These are phyloP conservation scores for Clangula hyemalis DNA, from an alignment of 2,797 vertebrate species.

Conservation along the genomic window DNA sequence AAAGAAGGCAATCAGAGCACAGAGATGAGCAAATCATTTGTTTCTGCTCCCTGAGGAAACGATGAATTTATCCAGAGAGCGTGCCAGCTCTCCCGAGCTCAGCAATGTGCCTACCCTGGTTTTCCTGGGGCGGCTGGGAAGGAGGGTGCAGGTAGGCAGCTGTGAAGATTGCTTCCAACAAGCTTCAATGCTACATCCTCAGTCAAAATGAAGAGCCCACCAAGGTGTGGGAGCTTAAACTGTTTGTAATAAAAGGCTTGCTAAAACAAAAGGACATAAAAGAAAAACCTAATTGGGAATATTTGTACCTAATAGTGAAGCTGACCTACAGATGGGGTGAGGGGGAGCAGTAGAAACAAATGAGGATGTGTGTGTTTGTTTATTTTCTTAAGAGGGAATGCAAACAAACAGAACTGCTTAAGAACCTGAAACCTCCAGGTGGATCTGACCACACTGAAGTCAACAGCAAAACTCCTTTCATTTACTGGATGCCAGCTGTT, in stretches of 20 bases:
- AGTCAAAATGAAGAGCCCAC: neutral
- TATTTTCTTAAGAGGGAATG: neutral
- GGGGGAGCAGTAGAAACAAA: neutral
- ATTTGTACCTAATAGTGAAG: neutral
- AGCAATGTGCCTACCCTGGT: neutral
- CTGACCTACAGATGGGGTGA: neutral
- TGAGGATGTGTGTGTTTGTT: neutral
- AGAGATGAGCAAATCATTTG: neutral
- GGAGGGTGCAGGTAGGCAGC: neutral
- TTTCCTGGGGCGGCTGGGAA: neutral
- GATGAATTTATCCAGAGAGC: neutral
- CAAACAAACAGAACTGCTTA: neutral
- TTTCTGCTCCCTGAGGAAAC: neutral
- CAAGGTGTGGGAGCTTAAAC: neutral
- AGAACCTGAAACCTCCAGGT: neutral
- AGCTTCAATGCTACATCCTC: neutral
- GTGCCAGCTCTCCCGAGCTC: accelerated
- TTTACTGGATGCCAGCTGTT: neutral
- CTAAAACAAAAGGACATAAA: neutral
- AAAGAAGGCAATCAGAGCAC: neutral
- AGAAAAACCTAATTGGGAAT: neutral
- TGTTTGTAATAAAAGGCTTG: neutral
- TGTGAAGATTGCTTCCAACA: neutral
- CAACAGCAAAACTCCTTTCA: neutral
- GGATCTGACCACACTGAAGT: neutral